A percentile compares a stretch with the other conserved stretches of the same genome.
phyloP scores from a whole-genome alignment of 2,888 invertebrate genomes.

The Seladonia tumulorum region DNA sequence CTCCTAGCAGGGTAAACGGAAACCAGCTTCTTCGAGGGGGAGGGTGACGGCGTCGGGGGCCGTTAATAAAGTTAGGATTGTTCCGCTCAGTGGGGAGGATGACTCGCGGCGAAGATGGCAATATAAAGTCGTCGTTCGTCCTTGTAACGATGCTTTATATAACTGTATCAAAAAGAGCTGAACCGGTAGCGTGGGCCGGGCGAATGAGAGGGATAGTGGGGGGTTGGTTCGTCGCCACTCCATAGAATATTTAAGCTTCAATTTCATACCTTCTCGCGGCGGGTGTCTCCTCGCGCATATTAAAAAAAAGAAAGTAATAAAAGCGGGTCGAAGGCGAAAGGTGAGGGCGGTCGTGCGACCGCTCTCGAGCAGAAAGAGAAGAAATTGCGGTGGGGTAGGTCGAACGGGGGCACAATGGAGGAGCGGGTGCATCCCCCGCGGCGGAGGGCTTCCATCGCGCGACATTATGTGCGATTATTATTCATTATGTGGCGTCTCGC shows the following conservation, averaged over 20 bases:
- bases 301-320: conserved; percentile 78
- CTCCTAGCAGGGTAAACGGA: conserved; percentile 3
- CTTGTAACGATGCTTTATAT: conserved; percentile 82
- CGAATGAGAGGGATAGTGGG: background rate
- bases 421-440: conserved; percentile 49
- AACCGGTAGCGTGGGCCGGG: background rate
- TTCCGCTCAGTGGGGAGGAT: conserved; percentile 74
- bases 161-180: conserved; percentile 79
- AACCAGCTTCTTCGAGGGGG: conserved; percentile 32
- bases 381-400: conserved; percentile 75
- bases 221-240: conserved; percentile 73
- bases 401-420: conserved; percentile 53
- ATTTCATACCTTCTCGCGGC: conserved; percentile 81
- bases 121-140: conserved; percentile 78
- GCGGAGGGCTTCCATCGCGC: conserved; percentile 36
- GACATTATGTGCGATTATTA: conserved; percentile 81
- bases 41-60: conserved; percentile 31
- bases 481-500: conserved; percentile 80
- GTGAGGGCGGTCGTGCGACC: conserved; percentile 24
- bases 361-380: conserved; percentile 51
- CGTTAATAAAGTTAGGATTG: conserved; percentile 82
- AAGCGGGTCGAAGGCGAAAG: conserved; percentile 42
- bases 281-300: conserved; percentile 74
- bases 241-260: conserved; percentile 84
- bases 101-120: conserved; percentile 76